Conservation (phyloP, 2,113 vertebrate species). For the Anseranas semipalmata region DNA sequence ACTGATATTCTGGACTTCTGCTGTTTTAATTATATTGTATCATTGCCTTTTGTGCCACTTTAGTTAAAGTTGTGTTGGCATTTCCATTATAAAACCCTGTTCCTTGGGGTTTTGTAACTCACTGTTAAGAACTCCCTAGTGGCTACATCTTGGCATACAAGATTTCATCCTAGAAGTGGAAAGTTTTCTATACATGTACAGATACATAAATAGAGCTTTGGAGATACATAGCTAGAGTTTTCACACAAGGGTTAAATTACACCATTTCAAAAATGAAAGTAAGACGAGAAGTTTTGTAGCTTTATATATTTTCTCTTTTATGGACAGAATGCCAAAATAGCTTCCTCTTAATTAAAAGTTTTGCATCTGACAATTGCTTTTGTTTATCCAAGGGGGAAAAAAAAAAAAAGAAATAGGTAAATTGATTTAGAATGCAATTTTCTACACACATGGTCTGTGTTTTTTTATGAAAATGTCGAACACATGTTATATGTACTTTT, state of each 20-base stretch:
- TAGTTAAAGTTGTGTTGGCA: constrained; percentile 9
- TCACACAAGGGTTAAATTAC: background rate
- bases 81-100: background rate
- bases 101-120: background rate
- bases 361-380: background rate
- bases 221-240: background rate
- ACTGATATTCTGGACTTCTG: constrained; percentile 32
- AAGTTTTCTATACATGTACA: background rate
- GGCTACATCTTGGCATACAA: background rate
- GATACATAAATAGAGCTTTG: background rate
- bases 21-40: constrained; percentile 61
- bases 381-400: background rate
- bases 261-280: background rate
- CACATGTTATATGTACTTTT: background rate
- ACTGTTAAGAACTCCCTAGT: background rate
- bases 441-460: background rate
- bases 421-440: constrained; percentile 23
- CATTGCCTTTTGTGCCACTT: background rate
- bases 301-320: background rate
- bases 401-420: constrained; percentile 22
- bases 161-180: background rate
- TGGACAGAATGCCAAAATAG: background rate
- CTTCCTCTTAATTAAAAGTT: constrained; percentile 23
- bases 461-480: constrained; percentile 25
- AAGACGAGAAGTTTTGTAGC: background rate